Base-by-base conservation (phyloP, 2,888 invertebrate species). In the Pachydiplax longipennis region DNA sequence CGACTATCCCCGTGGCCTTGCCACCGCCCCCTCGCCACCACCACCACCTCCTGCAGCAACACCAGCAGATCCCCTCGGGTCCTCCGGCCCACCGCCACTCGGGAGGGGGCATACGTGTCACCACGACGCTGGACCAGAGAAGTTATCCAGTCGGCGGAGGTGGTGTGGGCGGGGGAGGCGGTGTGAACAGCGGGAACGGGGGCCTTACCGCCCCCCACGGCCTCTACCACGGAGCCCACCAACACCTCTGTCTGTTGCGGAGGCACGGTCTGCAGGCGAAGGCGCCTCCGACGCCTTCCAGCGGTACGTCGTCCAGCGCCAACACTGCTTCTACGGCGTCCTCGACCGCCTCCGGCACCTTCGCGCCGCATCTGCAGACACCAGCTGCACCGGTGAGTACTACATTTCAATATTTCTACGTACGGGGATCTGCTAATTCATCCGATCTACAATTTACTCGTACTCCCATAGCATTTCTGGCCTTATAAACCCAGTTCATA, bases 151-250 rank as follows among this genome's bases (percentile, higher is more conserved):
- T 61, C 12, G 25, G 35, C 61, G 83, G 83, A 13, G 83, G 83
- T 10, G 83, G 83, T 18, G 44, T 18, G 58, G 58, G 58, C 58
- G 87, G 87, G 61, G 61, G 61, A 37, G 61, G 61, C 61, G 58
- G 58, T 13, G 37, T 37, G 40, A 83, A 83, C 83, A 83, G 48
- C 83, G 58, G 87, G 8, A 61, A 61, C 65, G 87, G 87, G 37
- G 87, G 87, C 87, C 37, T 65, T 10, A 37, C 87, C 37, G 35
- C 87, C 87, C 58, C 87, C 37, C 83, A 83, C 25, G 22, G 58
- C 83, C 87, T 87, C 87, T 87, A 87, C 87, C 87, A 87, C 87
- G 87, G 87, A 87, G 87, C 61, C 61, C 87, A 87, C 61, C 87
- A 87, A 35, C 58, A 87, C 87, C 87, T 87, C 58, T 87, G 87